Base-by-base conservation (phyloP, 1,140 invertebrate genomes). In the Pomacea maculata region DNA sequence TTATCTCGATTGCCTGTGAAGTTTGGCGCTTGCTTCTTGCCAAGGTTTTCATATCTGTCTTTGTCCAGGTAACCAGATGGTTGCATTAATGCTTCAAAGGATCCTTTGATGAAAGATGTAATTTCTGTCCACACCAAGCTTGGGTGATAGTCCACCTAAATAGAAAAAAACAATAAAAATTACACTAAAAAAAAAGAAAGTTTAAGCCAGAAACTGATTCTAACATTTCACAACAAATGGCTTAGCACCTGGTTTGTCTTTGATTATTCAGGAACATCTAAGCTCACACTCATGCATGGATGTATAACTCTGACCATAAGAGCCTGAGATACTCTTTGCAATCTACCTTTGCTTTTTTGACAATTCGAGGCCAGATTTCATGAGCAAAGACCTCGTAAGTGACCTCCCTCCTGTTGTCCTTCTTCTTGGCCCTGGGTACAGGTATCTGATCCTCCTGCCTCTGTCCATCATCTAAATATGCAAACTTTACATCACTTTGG, bases 101-200 rank as follows among this genome's bases (percentile, higher is more conserved):
- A 89, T 54, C 89, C 89, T 75, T 87, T 87, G 71, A 89, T 89
- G 75, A 89, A 88, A 17, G 89, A 89, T 80, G 85, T 86, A 71
- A 89, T 87, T 71, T 90, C 89, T 57, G 85, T 89, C 89, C 89
- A 90, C 10, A 88, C 84, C 45, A 89, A 80, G 12, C 83, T 83
- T 5, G 89, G 86, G 67, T 90, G 89, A 68, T 84, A 88, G 12
- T 81, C 83, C 64, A 81, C 76, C 61, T 83, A 67, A 8, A 82
- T 68, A 74, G n/a, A 45, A 45, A 45, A 45, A 45, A 45, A 6
- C 25, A 25, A 45, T 45, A 45, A 45, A 45, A 45, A 45, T 45
- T 45, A 45, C 34, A 45, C 6, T 45, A 45, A 4, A 45, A 45
- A 45, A 45, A 45, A 45, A 45, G 34, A 45, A 45, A 45, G 34